Conservation (phyloP, 2,888 invertebrate genomes). For the Sinohyriopsis cumingii region DNA sequence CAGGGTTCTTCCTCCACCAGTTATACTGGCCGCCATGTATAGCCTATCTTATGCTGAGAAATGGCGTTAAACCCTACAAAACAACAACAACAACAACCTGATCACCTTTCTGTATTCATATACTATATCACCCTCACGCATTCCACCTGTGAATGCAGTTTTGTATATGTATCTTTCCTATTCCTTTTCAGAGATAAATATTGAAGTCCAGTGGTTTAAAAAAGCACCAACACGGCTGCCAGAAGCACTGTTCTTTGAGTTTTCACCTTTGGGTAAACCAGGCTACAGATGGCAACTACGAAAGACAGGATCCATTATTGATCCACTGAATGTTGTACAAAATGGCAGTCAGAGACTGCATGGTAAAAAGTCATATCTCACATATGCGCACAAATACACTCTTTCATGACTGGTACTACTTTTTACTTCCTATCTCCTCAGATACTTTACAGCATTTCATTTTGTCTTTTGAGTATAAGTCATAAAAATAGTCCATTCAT, state of each 20-base stretch:
- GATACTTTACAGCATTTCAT: too few species aligned
- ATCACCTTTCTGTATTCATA: too few species aligned
- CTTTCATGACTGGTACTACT: too few species aligned
- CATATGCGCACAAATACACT: not conserved
- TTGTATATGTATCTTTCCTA: conserved; percentile 1
- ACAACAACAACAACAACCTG: too few species aligned
- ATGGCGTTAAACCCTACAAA: too few species aligned
- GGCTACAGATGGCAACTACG: conserved; percentile 45
- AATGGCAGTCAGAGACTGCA: conserved; percentile 66
- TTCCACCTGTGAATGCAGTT: not conserved
- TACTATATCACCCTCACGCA: too few species aligned
- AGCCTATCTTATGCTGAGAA: too few species aligned
- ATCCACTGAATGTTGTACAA: conserved; percentile 56
- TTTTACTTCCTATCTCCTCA: too few species aligned
- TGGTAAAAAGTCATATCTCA: conserved; percentile 35
- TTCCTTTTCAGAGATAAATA: conserved; percentile 42
- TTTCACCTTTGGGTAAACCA: conserved; percentile 40
- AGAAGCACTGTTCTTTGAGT: conserved; percentile 59
- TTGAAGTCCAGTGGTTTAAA: conserved; percentile 58
- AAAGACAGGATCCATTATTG: conserved; percentile 56
- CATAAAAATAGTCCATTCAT: too few species aligned
- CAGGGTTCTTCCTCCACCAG: too few species aligned
- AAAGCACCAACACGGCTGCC: conserved; percentile 64
- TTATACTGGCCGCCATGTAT: too few species aligned
- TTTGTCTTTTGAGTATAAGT: too few species aligned